These are phyloP conservation scores for Pachycephala philippinensis DNA, from an alignment of 2,113 vertebrate species.

Conservation along the genomic window DNA sequence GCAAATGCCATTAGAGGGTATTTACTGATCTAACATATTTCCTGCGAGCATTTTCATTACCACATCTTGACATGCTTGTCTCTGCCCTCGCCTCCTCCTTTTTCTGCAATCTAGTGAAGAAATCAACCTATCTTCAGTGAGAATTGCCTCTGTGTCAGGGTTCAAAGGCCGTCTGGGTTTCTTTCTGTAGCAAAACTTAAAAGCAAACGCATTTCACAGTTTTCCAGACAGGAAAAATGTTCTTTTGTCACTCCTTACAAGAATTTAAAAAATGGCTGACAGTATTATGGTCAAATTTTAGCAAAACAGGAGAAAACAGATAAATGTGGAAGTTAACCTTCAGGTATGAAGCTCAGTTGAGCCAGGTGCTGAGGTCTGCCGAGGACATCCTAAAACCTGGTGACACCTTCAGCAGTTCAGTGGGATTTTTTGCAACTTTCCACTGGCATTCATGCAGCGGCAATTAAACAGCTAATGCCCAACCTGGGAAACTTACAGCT, in stretches of 20 bases:
- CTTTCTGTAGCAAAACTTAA: neutral
- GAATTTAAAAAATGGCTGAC: neutral
- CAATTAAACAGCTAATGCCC: neutral
- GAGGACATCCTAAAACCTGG: neutral
- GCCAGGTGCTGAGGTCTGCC: neutral
- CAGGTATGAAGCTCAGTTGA: neutral
- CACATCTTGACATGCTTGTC: neutral
- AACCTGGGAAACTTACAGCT: neutral
- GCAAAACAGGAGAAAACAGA: neutral
- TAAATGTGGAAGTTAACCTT: neutral
- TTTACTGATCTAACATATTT: slow-evolving; percentile 12
- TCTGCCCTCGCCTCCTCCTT: neutral
- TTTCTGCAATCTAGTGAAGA: neutral
- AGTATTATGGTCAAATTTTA: neutral
- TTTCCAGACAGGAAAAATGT: neutral
- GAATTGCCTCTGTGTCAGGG: neutral
- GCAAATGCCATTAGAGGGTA: slow-evolving; percentile 25
- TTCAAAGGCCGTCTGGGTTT: neutral
- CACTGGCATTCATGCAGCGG: neutral
- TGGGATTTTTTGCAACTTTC: neutral
- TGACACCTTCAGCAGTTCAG: neutral
- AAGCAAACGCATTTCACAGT: neutral
- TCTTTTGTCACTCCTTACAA: neutral
- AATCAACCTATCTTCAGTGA: neutral
- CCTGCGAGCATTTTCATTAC: slow-evolving; percentile 24